Conservation (phyloP, 2,888 invertebrate species). For the Synergus umbraculus region DNA sequence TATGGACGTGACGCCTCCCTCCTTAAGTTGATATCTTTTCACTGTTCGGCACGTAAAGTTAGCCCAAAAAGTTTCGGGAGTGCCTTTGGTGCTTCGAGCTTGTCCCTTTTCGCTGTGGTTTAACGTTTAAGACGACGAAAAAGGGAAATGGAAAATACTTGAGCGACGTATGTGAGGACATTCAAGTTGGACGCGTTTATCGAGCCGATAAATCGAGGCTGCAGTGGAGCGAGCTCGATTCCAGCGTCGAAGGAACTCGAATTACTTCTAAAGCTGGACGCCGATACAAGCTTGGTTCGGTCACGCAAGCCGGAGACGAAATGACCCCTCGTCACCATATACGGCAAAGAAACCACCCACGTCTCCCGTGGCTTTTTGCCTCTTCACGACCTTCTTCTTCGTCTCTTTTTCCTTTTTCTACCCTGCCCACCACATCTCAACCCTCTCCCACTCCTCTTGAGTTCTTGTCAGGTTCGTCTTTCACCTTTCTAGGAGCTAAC, state of each 20-base stretch:
- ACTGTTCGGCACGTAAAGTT: not conserved
- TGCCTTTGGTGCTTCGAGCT: not conserved
- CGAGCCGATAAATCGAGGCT: constrained; percentile 38
- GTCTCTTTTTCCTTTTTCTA: constrained; percentile 13
- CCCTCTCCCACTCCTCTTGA: not conserved
- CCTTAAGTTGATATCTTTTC: not conserved
- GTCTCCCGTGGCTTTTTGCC: constrained; percentile 39
- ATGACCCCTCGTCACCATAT: constrained; percentile 51
- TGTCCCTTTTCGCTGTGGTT: constrained; percentile 11
- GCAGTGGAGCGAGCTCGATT: constrained; percentile 14
- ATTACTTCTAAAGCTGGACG: constrained; percentile 22
- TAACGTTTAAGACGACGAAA: constrained; percentile 1
- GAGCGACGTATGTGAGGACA: constrained; percentile 30
- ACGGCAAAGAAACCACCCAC: constrained; percentile 50
- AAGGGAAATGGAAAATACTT: constrained; percentile 35
- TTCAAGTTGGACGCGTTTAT: constrained; percentile 25
- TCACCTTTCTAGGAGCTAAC: constrained; percentile 13
- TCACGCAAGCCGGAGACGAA: constrained; percentile 44
- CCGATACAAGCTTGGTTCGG: constrained; percentile 34
- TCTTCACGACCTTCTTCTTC: constrained; percentile 28
- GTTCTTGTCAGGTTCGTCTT: constrained; percentile 31
- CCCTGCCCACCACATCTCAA: not conserved
- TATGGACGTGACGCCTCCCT: not conserved
- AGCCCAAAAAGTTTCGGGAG: constrained; percentile 4
- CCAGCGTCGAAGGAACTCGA: constrained; percentile 14